These are phyloP conservation scores for Porites rus DNA, from an alignment of 92 coral and sea anemone genomes.

Conservation along the genomic window DNA sequence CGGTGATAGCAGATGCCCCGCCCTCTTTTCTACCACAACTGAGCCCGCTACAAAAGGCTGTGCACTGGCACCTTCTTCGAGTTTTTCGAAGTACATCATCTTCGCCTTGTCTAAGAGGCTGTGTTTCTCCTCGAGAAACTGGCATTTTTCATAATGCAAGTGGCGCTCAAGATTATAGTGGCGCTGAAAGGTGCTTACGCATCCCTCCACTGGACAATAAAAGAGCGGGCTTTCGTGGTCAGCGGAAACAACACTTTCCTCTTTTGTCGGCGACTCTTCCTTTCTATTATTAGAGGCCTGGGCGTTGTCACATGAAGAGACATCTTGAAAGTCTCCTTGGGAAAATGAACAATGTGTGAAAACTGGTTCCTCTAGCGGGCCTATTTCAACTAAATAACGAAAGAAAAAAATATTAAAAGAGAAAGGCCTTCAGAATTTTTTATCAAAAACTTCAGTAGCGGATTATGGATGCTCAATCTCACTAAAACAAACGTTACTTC, in stretches of 20 bases:
- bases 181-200: slow-evolving; percentile 47
- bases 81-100: no score
- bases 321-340: slow-evolving; percentile 7
- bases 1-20: no score
- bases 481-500: no score
- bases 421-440: neutral
- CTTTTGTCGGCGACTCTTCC: neutral
- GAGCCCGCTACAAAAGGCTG: no score
- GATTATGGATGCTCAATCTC: no score
- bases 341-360: neutral
- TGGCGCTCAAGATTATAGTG: slow-evolving; percentile 46
- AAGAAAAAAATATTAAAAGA: neutral
- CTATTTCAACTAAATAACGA: slow-evolving; percentile 1
- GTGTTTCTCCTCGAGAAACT: no score
- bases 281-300: neutral
- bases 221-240: slow-evolving; percentile 18
- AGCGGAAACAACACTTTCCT: neutral
- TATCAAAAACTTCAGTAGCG: neutral
- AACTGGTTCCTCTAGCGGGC: neutral
- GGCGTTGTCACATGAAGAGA: neutral
- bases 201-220: slow-evolving; percentile 56
- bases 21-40: no score
- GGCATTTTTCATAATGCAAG: slow-evolving; percentile 55
- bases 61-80: no score
- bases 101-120: no score